phyloP scores from a whole-genome alignment of 2,888 invertebrate genomes.

The Polydrusus tereticollis region DNA sequence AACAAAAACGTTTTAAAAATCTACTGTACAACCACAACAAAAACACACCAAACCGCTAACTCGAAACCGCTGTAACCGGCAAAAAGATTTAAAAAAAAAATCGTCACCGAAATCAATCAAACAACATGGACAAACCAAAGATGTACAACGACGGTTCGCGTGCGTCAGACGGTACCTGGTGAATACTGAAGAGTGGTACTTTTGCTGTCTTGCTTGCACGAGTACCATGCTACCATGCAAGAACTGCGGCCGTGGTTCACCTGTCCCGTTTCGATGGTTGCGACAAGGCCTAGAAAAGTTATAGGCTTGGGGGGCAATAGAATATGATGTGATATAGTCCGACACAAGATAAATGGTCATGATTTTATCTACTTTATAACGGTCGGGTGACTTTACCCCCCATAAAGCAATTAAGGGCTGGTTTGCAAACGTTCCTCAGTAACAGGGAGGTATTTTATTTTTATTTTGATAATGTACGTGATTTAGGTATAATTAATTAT shows the following conservation, averaged over 20 bases:
- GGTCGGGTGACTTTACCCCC: too few species aligned
- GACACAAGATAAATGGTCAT: too few species aligned
- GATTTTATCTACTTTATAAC: too few species aligned
- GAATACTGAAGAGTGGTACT: constrained; percentile 37
- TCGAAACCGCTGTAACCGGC: constrained; percentile 30
- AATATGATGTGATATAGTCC: too few species aligned
- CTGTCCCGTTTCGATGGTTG: constrained; percentile 37
- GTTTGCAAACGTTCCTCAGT: too few species aligned
- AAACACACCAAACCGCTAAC: constrained; percentile 26
- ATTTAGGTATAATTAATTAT: too few species aligned
- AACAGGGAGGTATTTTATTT: too few species aligned
- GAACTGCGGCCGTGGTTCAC: constrained; percentile 41
- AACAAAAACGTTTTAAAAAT: neutral
- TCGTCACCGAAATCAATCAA: constrained; percentile 32
- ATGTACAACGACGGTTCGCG: constrained; percentile 22
- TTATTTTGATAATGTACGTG: too few species aligned
- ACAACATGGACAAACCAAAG: constrained; percentile 41
- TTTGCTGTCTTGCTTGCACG: constrained; percentile 20
- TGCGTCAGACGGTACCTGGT: constrained; percentile 28
- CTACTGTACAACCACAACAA: neutral
- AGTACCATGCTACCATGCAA: constrained; percentile 30
- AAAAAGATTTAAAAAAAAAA: constrained; percentile 27
- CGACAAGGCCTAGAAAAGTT: constrained; percentile 28
- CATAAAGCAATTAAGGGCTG: too few species aligned
- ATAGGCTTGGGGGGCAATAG: constrained; percentile 1